phyloP scores from a whole-genome alignment of 2,113 vertebrate genomes.

The Psophia crepitans region DNA sequence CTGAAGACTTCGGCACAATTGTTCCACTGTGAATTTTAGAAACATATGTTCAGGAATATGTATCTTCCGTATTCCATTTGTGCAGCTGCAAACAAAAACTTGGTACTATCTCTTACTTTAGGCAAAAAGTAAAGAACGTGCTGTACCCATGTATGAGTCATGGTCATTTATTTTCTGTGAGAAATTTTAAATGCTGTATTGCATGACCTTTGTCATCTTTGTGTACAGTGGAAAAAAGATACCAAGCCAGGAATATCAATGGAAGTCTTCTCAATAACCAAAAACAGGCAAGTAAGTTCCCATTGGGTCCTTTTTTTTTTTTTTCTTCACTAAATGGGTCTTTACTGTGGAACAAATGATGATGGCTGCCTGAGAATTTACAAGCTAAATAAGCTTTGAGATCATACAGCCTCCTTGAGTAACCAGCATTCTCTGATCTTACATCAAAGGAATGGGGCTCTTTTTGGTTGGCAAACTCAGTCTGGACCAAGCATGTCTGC shows the following conservation, averaged over 20 bases:
- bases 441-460: background rate
- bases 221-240: conserved; percentile 67
- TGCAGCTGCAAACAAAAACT: conserved; percentile 37
- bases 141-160: conserved; percentile 58
- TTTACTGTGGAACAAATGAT: conserved; percentile 54
- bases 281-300: conserved; percentile 48
- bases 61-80: background rate
- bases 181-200: conserved; percentile 56
- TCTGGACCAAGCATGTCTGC: background rate
- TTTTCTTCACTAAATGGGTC: background rate
- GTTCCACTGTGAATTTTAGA: conserved; percentile 28
- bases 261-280: conserved; percentile 48
- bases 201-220: conserved; percentile 57
- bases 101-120: conserved; percentile 42
- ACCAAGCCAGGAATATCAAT: conserved; percentile 64
- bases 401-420: background rate
- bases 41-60: conserved; percentile 9
- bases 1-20: background rate
- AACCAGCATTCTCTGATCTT: background rate
- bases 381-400: conserved; percentile 31
- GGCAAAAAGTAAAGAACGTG: conserved; percentile 18
- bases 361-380: conserved; percentile 43
- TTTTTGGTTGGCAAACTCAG: background rate
- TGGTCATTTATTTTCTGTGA: conserved; percentile 45
- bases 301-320: background rate